Conservation (phyloP, 2,888 invertebrate genomes). For the Drosophila ochracea region DNA sequence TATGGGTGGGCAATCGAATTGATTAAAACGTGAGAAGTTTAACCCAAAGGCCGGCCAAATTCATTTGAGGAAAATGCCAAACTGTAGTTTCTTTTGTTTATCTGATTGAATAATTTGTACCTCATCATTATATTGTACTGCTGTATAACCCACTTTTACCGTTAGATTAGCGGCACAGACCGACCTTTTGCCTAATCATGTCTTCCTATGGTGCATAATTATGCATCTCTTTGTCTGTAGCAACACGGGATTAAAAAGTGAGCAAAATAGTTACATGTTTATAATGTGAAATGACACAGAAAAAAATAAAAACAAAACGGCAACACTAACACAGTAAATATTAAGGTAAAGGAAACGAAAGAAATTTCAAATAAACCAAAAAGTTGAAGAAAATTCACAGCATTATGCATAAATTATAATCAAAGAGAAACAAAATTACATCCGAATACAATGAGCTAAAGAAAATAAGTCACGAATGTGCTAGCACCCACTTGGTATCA, state of each 20-base stretch:
- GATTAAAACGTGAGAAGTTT: constrained; percentile 11
- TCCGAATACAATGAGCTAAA: constrained; percentile 41
- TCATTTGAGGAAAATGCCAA: background rate
- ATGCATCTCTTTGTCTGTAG: constrained; percentile 14
- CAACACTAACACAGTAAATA: constrained; percentile 53
- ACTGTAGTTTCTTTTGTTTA: constrained; percentile 16
- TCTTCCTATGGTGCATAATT: constrained; percentile 28
- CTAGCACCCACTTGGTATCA: constrained; percentile 32
- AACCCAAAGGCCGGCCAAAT: constrained; percentile 18
- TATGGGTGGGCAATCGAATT: constrained; percentile 22
- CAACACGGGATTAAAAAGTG: constrained; percentile 25
- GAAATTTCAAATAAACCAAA: constrained; percentile 34
- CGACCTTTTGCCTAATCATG: constrained; percentile 41
- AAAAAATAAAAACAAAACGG: constrained; percentile 53
- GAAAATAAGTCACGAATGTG: constrained; percentile 10
- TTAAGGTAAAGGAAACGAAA: constrained; percentile 41
- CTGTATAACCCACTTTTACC: constrained; percentile 49
- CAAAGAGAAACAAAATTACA: constrained; percentile 45
- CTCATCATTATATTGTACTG: constrained; percentile 4
- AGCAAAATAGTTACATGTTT: constrained; percentile 62
- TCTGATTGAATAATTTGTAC: constrained; percentile 10
- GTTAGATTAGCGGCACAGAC: constrained; percentile 25
- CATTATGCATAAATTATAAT: constrained; percentile 49
- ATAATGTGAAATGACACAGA: constrained; percentile 62
- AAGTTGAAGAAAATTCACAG: constrained; percentile 38